Conservation (phyloP, 2,113 vertebrate species). For the Vombatus ursinus region DNA sequence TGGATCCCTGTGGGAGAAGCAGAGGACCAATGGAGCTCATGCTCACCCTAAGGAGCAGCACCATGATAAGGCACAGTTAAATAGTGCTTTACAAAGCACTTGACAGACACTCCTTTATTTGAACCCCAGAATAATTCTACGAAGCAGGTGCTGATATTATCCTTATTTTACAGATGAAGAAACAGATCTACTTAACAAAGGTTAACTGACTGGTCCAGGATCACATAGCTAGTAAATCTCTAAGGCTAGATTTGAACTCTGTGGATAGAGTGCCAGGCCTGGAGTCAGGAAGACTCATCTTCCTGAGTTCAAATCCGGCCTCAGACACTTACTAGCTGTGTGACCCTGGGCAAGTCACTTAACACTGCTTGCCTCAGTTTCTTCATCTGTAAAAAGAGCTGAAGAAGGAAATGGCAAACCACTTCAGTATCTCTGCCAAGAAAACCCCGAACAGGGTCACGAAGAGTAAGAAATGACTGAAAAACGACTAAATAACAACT, state of each 20-base stretch:
- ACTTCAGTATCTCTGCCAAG: neutral
- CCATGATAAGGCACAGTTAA: neutral
- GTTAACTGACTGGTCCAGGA: neutral
- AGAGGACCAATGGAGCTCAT: neutral
- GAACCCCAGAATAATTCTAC: neutral
- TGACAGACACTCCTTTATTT: neutral
- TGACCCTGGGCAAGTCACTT: neutral
- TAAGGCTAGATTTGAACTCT: neutral
- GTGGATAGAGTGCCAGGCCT: neutral
- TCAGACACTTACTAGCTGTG: neutral
- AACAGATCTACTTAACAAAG: neutral
- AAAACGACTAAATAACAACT: neutral
- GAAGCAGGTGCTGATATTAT: neutral
- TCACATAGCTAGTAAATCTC: neutral
- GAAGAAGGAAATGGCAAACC: neutral
- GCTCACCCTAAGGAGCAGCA: neutral
- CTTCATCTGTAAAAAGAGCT: neutral
- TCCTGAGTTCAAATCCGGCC: neutral
- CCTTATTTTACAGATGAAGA: neutral
- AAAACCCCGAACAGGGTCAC: neutral
- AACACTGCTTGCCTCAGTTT: neutral
- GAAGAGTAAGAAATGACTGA: neutral
- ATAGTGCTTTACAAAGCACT: neutral
- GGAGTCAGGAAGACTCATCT: neutral
- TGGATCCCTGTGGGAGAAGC: conserved; percentile 46